Base-by-base conservation (phyloP, 2,888 invertebrate genomes). In the Micropterix aruncella region DNA sequence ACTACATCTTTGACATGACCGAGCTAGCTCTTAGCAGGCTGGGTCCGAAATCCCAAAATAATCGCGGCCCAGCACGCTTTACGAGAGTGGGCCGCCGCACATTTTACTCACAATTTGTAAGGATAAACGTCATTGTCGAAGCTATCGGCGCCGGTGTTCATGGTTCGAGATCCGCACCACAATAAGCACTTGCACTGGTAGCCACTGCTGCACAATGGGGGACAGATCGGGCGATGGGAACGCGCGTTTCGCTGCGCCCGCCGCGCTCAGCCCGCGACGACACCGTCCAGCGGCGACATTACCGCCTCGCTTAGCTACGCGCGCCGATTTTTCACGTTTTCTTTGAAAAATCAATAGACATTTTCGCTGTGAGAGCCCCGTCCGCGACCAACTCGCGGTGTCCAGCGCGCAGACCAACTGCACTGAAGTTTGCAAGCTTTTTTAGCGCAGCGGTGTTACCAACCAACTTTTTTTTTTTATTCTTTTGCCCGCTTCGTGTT, bases 321-420 rank as follows among this genome's bases (percentile, higher is more conserved):
- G 65, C 61, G 62, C 65, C 70, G 70, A 70, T 70, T 70, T 69
- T 69, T 70, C 70, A 70, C 70, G 69, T 70, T 70, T 70, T 70
- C 70, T 70, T 69, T 70, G 70, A 71, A 71, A 71, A 71, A 71
- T 71, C 71, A 70, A 71, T 71, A 71, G 67, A 70, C 71, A 71
- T 71, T 70, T 71, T 70, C 69, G 66, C 65, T 66, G 67, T 69
- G 64, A 63, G 60, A 66, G 64, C n/a, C n/a, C n/a, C n/a, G n/a
- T n/a, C n/a, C n/a, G 60, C 64, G 65, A 67, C 65, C 66, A 66
- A 67, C 70, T 71, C 70, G 70, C 70, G 71, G 70, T 70, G 71
- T 70, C 71, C 71, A 71, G 71, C 71, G 71, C 71, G 71, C 71
- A 70, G 70, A 68, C 70, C 69, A 69, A 64, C 65, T 68, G 69